These are phyloP conservation scores for Onychostruthus taczanowskii DNA, from an alignment of 2,113 vertebrate genomes.

Conservation along the genomic window DNA sequence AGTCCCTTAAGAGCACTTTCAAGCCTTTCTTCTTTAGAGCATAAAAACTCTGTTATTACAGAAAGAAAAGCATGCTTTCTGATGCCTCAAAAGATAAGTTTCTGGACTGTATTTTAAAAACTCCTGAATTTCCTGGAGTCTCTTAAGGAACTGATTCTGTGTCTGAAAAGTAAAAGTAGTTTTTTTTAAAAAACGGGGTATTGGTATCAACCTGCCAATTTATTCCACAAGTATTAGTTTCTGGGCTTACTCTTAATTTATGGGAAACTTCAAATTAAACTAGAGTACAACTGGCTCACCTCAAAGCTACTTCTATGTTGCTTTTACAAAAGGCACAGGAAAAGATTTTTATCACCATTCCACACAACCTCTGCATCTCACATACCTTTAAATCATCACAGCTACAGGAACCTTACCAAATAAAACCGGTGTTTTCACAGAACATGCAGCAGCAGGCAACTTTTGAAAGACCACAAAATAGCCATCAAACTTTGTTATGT, in stretches of 20 bases:
- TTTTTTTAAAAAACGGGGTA: not conserved
- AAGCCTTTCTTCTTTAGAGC: not conserved
- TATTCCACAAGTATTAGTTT: not conserved
- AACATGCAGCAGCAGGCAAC: not conserved
- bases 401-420: not conserved
- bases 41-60: not conserved
- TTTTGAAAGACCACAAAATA: not conserved
- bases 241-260: not conserved
- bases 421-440: not conserved
- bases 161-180: not conserved
- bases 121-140: not conserved
- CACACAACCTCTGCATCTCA: not conserved
- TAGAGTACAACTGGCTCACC: not conserved
- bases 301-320: not conserved
- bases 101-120: not conserved
- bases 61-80: not conserved
- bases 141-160: not conserved
- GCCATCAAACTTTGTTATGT: accelerated
- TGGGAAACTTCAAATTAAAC: not conserved
- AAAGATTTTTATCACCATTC: not conserved
- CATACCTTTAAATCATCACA: not conserved
- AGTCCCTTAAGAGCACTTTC: not conserved
- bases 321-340: not conserved
- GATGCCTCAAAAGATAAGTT: not conserved
- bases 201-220: not conserved